Evolutionary conservation across 2,797 vertebrate species (phyloP).

Genomic region (Paguma larvata): DNA sequence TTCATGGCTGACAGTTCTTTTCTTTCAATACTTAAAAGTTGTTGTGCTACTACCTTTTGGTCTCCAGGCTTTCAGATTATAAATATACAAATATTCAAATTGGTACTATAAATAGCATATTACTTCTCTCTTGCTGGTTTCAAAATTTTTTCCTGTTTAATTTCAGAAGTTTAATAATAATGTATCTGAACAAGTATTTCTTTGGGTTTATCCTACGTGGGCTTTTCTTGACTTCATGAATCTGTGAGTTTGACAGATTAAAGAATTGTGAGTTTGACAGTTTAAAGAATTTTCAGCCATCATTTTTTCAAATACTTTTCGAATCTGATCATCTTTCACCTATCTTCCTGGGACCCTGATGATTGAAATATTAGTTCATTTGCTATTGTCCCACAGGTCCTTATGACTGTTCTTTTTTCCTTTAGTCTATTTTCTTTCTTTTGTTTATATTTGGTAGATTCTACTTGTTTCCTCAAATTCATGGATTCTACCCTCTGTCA

Average conservation of each 20-base stretch:
- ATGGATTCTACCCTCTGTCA: slow-evolving; percentile 24
- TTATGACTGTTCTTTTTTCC: neutral
- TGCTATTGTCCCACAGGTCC: neutral
- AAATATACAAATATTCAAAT: neutral
- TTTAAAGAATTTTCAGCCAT: neutral
- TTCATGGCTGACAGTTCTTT: neutral
- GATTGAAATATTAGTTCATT: neutral
- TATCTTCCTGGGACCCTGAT: neutral
- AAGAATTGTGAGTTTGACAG: neutral
- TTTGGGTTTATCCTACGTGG: neutral
- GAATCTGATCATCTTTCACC: neutral
- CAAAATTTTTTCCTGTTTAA: neutral
- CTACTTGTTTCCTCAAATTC: neutral
- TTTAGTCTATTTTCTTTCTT: neutral
- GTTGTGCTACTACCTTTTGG: neutral
- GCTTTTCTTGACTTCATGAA: neutral
- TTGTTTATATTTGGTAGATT: slow-evolving; percentile 1
- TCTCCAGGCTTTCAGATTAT: neutral
- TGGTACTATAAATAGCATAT: neutral
- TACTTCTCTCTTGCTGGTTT: neutral
- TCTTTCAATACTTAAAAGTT: neutral
- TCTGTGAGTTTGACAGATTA: neutral
- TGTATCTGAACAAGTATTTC: neutral
- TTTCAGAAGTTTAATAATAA: neutral
- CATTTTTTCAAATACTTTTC: neutral